Percentiles rank a stretch among this genome's conserved stretches.
Evolutionary conservation across 1,140 invertebrate genomes (phyloP).

Genomic region (Leptinotarsa texana): DNA sequence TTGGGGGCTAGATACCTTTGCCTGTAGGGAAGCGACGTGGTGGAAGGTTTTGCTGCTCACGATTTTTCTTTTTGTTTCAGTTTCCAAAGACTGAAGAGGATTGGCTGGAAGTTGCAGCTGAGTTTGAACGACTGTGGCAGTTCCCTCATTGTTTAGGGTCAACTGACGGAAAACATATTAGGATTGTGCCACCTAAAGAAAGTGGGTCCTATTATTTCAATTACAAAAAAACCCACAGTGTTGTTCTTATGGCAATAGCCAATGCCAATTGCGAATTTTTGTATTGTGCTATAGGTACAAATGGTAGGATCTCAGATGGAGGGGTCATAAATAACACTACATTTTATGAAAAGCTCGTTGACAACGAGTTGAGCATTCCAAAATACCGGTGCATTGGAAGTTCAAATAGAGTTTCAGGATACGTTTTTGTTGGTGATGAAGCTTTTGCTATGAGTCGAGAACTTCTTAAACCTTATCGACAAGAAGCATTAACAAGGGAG

Average conservation of each 20-base stretch:
- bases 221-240: constrained; percentile 56
- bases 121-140: not conserved
- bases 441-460: constrained; percentile 56
- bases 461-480: constrained; percentile 57
- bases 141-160: constrained; percentile 24
- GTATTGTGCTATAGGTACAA: constrained; percentile 53
- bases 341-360: constrained; percentile 35
- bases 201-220: constrained; percentile 58
- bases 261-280: constrained; percentile 59
- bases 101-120: too few relatives aligned
- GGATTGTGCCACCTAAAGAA: not conserved
- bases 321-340: constrained; percentile 47
- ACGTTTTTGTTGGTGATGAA: constrained; percentile 52
- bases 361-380: constrained; percentile 32
- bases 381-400: not conserved
- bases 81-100: constrained; percentile 15
- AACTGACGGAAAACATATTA: not conserved
- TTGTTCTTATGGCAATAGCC: constrained; percentile 59
- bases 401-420: constrained; percentile 10
- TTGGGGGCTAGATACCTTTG: constrained; percentile 27
- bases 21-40: too few relatives aligned
- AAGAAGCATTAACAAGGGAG: constrained; percentile 40
- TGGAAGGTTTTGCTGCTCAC: too few relatives aligned
- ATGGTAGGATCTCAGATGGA: constrained; percentile 48
- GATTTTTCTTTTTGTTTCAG: constrained; percentile 13